Percentiles rank a stretch among this genome's conserved stretches.
Evolutionary conservation across 2,888 invertebrate species (phyloP).

Genomic region (Machimus rusticus): DNA sequence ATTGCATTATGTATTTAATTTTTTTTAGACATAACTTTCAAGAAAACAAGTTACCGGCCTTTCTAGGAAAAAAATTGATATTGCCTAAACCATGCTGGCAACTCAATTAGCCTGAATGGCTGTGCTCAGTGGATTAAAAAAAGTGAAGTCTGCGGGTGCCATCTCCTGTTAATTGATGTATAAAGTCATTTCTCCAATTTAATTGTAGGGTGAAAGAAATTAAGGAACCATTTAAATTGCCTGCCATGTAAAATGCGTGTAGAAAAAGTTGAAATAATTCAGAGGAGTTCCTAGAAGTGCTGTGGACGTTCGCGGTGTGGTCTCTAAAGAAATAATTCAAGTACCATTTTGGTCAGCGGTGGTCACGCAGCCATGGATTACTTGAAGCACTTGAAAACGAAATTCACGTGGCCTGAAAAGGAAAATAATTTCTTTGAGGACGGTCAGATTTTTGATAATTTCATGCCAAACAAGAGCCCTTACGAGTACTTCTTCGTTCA

Average conservation of each 20-base stretch:
- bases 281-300: background rate
- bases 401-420: conserved; percentile 26
- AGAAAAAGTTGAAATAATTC: background rate
- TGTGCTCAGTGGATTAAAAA: background rate
- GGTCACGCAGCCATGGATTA: conserved; percentile 29
- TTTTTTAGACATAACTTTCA: background rate
- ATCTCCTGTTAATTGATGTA: background rate
- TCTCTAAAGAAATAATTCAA: background rate
- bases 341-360: background rate
- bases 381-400: conserved; percentile 33
- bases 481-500: conserved; percentile 12
- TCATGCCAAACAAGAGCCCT: background rate
- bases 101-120: background rate
- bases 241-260: background rate
- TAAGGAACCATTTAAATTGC: background rate
- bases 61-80: background rate
- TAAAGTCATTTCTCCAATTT: background rate
- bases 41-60: background rate
- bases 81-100: background rate
- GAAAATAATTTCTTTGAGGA: conserved; percentile 11
- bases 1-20: background rate
- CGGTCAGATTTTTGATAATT: conserved; percentile 13
- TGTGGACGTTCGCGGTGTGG: background rate
- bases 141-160: background rate
- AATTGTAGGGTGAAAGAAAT: background rate